Conservation (phyloP, 2,113 vertebrate species). For the Felis chaus region DNA sequence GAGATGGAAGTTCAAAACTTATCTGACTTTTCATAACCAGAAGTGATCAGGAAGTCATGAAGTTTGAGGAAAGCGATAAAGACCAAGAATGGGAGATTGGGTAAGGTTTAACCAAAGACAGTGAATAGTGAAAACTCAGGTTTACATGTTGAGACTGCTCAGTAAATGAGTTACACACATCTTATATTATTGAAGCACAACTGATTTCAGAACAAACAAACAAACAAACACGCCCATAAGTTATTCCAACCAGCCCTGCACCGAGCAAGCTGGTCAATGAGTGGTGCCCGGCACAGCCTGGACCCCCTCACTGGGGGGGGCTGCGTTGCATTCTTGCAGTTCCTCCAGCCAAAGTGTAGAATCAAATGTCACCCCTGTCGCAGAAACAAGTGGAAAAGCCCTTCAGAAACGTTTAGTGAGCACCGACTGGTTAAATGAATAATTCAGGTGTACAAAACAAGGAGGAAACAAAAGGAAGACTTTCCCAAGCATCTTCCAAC, state of each 20-base stretch:
- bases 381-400: background rate
- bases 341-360: background rate
- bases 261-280: background rate
- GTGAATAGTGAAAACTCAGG: background rate
- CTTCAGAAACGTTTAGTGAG: background rate
- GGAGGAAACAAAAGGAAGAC: background rate
- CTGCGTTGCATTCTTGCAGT: background rate
- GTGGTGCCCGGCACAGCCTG: background rate
- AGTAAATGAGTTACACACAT: background rate
- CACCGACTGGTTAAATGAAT: background rate
- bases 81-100: background rate
- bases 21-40: constrained; percentile 43
- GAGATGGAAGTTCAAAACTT: constrained; percentile 42
- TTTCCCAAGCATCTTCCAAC: background rate
- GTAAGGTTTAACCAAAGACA: background rate
- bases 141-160: background rate
- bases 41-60: constrained; percentile 32
- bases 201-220: background rate
- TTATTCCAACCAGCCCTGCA: background rate
- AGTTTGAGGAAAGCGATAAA: constrained; percentile 14
- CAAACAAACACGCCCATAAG: too few species aligned
- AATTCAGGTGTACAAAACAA: background rate
- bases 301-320: accelerated
- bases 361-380: background rate
- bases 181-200: background rate